Evolutionary conservation across 2,888 invertebrate genomes (phyloP), one percentile per base, ranked within the genome.

Genomic region (Malthinus flaveolus): DNA sequence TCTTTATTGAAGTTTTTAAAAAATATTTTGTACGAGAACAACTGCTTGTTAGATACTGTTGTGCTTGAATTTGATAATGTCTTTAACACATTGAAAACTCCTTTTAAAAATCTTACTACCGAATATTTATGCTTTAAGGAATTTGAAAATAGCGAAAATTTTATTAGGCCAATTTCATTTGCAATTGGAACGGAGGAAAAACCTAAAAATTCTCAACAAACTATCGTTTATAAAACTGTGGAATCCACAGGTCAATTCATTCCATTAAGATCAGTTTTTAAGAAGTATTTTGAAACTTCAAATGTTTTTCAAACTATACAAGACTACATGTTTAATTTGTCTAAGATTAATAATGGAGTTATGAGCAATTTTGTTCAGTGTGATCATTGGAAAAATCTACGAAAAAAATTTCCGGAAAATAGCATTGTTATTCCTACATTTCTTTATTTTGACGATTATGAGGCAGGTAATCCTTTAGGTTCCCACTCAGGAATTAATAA

Each of bases 401-500:
- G 11, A 9, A 1, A 42, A 42, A 23, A 5, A 1, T 42, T 23
- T 42, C 7, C 7, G 1, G 13, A 10, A 4, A 23, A 42, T 1
- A 39, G 44, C 1, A 10, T 49, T 15, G 37, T 63, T n/a, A 35
- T 63, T 10, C 65, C 65, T 6, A 36, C 66, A 34, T 56, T 59
- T n/a, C n/a, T 66, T 8, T 66, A 63, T 57, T 63, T 44, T 48
- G 65, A 67, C 49, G 67, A 68, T 33, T 66, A 63, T 56, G 68
- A 68, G 54, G 52, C 33, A 7, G 63, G 65, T 2, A 67, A 68
- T 51, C 59, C 65, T 12, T 34, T 67, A 8, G 65, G 64, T 2
- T 67, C 66, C 9, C 65, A 63, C 47, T 44, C 62, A 2, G 68
- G 65, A 2, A 56, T 59, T 1, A 57, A 68, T 12, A 68, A 68